A percentile compares a stretch with the other conserved stretches of the same genome.
phyloP scores from a whole-genome alignment of 2,113 vertebrate genomes.

The Colossoma macropomum region DNA sequence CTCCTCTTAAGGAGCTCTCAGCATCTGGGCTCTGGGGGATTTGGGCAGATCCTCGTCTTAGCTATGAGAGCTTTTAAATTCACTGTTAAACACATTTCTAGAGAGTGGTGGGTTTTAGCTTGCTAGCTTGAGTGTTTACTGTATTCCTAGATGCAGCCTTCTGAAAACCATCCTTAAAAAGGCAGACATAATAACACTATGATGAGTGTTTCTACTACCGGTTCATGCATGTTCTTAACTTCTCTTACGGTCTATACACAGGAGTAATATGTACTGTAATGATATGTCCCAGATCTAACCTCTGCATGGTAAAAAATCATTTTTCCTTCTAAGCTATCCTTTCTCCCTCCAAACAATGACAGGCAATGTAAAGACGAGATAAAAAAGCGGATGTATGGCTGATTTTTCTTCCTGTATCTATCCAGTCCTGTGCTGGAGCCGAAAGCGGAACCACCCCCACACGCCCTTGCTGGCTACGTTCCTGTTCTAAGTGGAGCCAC shows the following conservation, averaged over 20 bases:
- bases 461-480: not conserved
- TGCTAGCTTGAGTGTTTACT: not conserved
- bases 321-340: not conserved
- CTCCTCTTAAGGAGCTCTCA: not conserved
- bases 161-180: not conserved
- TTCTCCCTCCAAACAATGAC: not conserved
- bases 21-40: not conserved
- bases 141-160: not conserved
- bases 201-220: not conserved
- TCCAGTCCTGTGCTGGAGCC: not conserved
- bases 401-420: not conserved
- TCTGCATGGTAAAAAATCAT: not conserved
- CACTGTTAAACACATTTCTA: not conserved
- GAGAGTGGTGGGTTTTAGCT: not conserved
- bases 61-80: not conserved
- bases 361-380: not conserved
- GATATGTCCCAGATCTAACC: not conserved
- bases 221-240: not conserved
- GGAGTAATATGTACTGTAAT: not conserved
- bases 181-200: not conserved
- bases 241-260: not conserved
- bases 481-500: constrained; percentile 14
- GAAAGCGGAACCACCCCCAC: constrained; percentile 31
- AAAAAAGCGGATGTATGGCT: not conserved
- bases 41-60: not conserved